Percentiles rank a stretch among this genome's conserved stretches.
phyloP scores from a whole-genome alignment of 2,888 invertebrate genomes.

The Junonia oenone region DNA sequence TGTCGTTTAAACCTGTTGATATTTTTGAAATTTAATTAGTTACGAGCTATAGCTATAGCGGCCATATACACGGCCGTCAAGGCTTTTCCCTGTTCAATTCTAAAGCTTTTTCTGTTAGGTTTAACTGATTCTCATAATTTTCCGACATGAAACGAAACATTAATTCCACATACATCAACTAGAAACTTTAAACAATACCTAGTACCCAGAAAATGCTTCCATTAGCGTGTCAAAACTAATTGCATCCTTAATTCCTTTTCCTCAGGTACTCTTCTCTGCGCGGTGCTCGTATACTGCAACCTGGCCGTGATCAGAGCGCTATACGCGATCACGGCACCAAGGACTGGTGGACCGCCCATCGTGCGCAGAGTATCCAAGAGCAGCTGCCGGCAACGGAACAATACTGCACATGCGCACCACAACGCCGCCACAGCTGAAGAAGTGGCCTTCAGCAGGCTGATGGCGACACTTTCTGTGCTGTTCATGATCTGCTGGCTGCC shows the following conservation, averaged over 20 bases:
- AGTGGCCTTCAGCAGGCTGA: constrained; percentile 90
- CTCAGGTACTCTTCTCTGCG: constrained; percentile 84
- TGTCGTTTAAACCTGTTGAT: too few species aligned
- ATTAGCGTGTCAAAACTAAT: too few species aligned
- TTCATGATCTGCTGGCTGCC: constrained; percentile 93
- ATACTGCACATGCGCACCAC: constrained; percentile 41
- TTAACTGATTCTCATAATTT: too few species aligned
- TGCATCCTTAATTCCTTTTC: not conserved
- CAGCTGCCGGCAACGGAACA: constrained; percentile 60
- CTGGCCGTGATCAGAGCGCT: constrained; percentile 88
- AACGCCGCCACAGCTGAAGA: constrained; percentile 87
- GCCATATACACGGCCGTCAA: too few species aligned
- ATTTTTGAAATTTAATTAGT: too few species aligned
- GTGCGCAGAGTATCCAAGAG: constrained; percentile 58
- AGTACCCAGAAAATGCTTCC: not conserved
- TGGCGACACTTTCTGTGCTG: constrained; percentile 89
- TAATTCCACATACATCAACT: too few species aligned
- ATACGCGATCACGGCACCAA: constrained; percentile 75
- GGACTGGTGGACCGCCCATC: constrained; percentile 42
- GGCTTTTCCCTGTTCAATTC: too few species aligned
- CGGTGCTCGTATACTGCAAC: constrained; percentile 90
- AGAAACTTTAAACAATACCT: not conserved
- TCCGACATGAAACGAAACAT: too few species aligned
- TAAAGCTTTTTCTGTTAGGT: too few species aligned
- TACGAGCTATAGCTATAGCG: too few species aligned